Percentiles rank a stretch among this genome's conserved stretches.
phyloP scores from a whole-genome alignment of 2,113 vertebrate genomes.

The Nothocercus julius region DNA sequence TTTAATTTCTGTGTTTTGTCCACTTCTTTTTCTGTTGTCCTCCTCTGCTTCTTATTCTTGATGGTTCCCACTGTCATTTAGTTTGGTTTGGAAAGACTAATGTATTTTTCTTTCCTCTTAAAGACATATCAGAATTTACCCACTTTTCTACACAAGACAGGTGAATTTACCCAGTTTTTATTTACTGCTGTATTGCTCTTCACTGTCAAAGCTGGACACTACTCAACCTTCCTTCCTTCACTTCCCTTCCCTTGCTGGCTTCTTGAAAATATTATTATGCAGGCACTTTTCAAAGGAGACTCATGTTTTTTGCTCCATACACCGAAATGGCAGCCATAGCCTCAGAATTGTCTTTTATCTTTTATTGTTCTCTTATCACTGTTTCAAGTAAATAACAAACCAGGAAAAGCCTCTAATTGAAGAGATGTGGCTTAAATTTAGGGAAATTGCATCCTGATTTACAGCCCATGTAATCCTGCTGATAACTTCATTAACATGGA shows the following conservation, averaged over 20 bases:
- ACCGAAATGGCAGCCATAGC: not conserved
- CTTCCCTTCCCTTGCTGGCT: not conserved
- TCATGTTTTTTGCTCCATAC: not conserved
- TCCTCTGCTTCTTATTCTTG: not conserved
- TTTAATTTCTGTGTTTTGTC: not conserved
- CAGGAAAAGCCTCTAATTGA: not conserved
- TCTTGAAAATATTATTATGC: not conserved
- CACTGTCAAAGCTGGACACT: not conserved
- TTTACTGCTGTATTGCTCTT: not conserved
- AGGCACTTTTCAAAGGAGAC: not conserved
- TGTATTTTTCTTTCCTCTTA: not conserved
- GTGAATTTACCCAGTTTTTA: not conserved
- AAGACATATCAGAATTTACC: not conserved
- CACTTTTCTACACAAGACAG: not conserved
- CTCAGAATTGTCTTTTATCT: not conserved
- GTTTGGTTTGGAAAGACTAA: not conserved
- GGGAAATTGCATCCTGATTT: not conserved
- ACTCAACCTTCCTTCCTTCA: not conserved
- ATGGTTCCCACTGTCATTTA: not conserved
- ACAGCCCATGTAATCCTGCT: not conserved
- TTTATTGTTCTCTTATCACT: too few species aligned
- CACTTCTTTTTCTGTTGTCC: not conserved
- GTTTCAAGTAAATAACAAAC: too few species aligned
- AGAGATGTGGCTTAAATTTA: not conserved
- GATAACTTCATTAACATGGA: not conserved